A percentile compares a stretch with the other conserved stretches of the same genome.
Conservation (phyloP, 1,140 invertebrate species). For the Aphelenchoides avenae region DNA sequence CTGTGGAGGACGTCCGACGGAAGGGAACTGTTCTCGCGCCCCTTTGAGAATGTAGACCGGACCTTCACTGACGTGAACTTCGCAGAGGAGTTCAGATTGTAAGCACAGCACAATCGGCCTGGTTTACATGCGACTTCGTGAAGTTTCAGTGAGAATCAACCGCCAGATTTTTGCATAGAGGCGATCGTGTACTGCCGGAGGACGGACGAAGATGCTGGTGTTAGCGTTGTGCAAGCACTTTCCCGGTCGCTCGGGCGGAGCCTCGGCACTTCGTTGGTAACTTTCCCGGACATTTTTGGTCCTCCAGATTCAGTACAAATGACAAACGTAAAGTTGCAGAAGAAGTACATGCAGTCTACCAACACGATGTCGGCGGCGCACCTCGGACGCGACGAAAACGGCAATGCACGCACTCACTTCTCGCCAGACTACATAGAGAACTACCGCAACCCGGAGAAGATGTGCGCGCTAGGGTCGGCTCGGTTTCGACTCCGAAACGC, state of each 20-base stretch:
- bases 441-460: constrained; percentile 30
- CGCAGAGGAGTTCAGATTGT: constrained; percentile 27
- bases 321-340: constrained; percentile 10
- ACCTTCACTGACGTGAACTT: constrained; percentile 23
- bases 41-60: constrained; percentile 26
- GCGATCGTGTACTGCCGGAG: constrained; percentile 25
- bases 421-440: constrained; percentile 32
- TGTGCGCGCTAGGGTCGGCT: constrained; percentile 21
- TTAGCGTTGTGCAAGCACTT: constrained; percentile 20
- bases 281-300: too few relatives aligned
- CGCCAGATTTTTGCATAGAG: constrained; percentile 25
- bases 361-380: constrained; percentile 16
- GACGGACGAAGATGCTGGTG: constrained; percentile 28
- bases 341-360: constrained; percentile 20
- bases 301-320: neutral
- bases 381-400: constrained; percentile 13
- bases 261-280: constrained; percentile 26
- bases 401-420: too few relatives aligned
- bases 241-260: constrained; percentile 27
- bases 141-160: constrained; percentile 26
- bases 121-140: constrained; percentile 1
- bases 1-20: constrained; percentile 24
- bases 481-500: constrained; percentile 26
- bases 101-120: constrained; percentile 1
- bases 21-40: constrained; percentile 28